Evolutionary conservation across 2,797 vertebrate genomes (phyloP).

Genomic region (Oceanodroma leucorhoa): DNA sequence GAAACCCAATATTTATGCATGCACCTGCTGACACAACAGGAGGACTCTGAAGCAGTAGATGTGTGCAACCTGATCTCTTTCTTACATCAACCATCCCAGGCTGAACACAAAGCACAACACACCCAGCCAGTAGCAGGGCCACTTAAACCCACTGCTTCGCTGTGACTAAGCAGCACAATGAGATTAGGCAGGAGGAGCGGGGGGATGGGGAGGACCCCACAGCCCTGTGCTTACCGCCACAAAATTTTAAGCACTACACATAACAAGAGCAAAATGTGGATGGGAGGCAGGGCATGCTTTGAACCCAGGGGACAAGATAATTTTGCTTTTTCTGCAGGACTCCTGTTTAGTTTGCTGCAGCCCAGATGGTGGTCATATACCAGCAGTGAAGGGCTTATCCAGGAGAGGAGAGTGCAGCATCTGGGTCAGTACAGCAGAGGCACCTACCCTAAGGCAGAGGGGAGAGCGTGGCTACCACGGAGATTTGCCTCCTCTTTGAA

Average conservation of each 20-base stretch:
- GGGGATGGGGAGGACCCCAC: background rate
- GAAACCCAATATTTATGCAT: background rate
- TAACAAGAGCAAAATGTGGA: background rate
- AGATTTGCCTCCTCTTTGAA: constrained; percentile 25
- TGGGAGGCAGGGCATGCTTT: background rate
- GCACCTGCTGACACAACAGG: background rate
- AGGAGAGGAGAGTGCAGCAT: background rate
- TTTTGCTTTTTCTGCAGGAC: background rate
- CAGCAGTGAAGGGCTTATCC: background rate
- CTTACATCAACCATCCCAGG: background rate
- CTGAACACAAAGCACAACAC: background rate
- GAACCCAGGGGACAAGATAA: background rate
- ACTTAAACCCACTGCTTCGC: constrained; percentile 36
- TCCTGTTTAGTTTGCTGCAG: background rate
- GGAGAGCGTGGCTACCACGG: background rate
- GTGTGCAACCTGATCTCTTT: background rate
- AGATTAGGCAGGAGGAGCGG: background rate
- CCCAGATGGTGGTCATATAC: background rate
- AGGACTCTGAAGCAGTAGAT: background rate
- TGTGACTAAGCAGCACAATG: constrained; percentile 53
- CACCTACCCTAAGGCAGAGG: background rate
- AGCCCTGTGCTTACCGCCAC: background rate
- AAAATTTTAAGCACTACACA: background rate
- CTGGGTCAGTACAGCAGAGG: background rate
- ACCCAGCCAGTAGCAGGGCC: background rate